Percentiles rank a stretch among this genome's conserved stretches.
Conservation (phyloP, 1,140 invertebrate species). For the Dufourea novaeangliae region DNA sequence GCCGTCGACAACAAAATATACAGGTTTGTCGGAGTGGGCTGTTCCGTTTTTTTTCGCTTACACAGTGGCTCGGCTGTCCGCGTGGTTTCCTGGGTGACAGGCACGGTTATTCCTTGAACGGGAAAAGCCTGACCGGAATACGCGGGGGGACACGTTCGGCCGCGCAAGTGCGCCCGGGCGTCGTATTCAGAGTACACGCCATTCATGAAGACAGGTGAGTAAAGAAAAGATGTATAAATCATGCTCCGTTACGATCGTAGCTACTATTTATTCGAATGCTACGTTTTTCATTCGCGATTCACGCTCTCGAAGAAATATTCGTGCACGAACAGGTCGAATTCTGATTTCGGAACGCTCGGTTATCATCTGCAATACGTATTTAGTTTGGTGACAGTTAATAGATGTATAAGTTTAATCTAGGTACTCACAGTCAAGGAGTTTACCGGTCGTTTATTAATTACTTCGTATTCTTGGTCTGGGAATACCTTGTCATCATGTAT, state of each 20-base stretch:
- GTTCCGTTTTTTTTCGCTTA: constrained; percentile 68
- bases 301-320: no score
- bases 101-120: constrained; percentile 60
- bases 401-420: neutral
- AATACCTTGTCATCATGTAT: no score
- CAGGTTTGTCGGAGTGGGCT: constrained; percentile 63
- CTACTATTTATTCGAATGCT: neutral
- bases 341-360: no score
- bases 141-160: constrained; percentile 58
- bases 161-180: constrained; percentile 71
- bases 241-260: constrained; percentile 6
- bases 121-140: constrained; percentile 50
- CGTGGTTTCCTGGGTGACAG: constrained; percentile 75
- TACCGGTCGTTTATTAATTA: neutral
- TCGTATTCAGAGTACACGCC: constrained; percentile 69
- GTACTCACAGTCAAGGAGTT: no score
- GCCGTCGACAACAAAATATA: constrained; percentile 73
- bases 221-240: constrained; percentile 31
- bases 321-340: neutral
- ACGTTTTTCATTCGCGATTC: neutral
- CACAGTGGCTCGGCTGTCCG: constrained; percentile 46
- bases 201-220: constrained; percentile 80
- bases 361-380: neutral
- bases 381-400: neutral
- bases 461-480: no score